phyloP scores from a whole-genome alignment of 1,140 invertebrate species.

The Popillia japonica region DNA sequence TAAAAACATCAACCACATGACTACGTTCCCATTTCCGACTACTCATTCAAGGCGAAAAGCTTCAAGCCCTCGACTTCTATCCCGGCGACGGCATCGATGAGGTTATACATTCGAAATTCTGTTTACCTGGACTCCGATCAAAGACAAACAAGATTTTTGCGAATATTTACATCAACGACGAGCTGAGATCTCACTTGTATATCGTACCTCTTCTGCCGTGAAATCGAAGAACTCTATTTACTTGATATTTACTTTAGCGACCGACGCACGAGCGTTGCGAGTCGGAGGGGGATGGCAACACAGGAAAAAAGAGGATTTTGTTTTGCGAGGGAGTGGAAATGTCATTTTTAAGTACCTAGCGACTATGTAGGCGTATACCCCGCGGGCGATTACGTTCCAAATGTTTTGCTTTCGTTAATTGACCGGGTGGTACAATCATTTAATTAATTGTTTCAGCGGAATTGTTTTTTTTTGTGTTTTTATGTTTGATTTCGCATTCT shows the following conservation, averaged over 20 bases:
- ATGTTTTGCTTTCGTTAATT: conserved; percentile 3
- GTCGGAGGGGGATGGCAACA: not conserved
- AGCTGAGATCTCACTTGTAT: not conserved
- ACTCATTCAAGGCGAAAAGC: not conserved
- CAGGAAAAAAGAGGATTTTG: not conserved
- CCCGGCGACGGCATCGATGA: not conserved
- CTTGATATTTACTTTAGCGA: not conserved
- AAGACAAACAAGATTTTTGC: conserved; percentile 5
- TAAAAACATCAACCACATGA: too few species aligned
- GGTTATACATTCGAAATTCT: not conserved
- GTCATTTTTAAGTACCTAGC: not conserved
- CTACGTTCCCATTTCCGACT: too few species aligned
- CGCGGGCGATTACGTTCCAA: not conserved
- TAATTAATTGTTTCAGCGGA: not conserved
- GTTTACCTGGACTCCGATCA: not conserved
- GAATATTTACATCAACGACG: conserved; percentile 6
- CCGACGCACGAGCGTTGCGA: too few species aligned
- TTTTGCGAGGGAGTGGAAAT: not conserved
- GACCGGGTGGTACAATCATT: not conserved
- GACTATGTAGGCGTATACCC: not conserved
- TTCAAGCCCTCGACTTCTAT: not conserved
- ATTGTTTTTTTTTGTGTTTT: not conserved
- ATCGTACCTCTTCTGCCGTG: not conserved
- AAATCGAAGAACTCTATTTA: not conserved
- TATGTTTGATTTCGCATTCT: too few species aligned